phyloP scores from a whole-genome alignment of 2,888 invertebrate genomes.

The Atethmia centrago region DNA sequence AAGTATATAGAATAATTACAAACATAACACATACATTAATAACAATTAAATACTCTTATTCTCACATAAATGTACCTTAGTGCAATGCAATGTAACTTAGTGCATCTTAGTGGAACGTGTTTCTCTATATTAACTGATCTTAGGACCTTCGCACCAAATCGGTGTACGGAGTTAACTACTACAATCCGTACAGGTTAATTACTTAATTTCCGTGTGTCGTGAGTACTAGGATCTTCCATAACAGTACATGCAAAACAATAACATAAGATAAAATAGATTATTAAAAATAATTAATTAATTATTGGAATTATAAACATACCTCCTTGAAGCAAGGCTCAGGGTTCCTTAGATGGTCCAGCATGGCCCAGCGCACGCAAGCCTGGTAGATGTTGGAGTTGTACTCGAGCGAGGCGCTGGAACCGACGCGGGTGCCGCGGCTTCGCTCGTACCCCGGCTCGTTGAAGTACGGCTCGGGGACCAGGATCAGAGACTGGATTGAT shows the following conservation, averaged over 20 bases:
- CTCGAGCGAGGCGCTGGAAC: slow-evolving; percentile 97
- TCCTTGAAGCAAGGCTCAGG: slow-evolving; percentile 98
- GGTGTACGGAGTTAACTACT: no score
- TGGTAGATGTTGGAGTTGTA: slow-evolving; percentile 99
- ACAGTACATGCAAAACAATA: not conserved
- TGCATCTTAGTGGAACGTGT: no score
- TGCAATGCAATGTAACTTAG: no score
- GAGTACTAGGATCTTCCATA: not conserved
- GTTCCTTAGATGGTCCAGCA: slow-evolving; percentile 97
- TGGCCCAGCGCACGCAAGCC: slow-evolving; percentile 98
- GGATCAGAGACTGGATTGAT: slow-evolving; percentile 97
- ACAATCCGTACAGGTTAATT: no score
- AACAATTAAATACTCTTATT: no score
- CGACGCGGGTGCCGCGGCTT: slow-evolving; percentile 96
- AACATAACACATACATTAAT: no score
- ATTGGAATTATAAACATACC: slow-evolving; percentile 82
- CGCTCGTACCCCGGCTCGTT: slow-evolving; percentile 98
- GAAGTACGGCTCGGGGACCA: slow-evolving; percentile 98
- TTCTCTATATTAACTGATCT: no score
- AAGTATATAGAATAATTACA: no score
- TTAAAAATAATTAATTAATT: not conserved
- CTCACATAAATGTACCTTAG: no score
- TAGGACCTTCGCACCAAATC: no score
- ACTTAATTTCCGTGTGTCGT: not conserved
- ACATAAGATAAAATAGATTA: not conserved